Percentiles rank a stretch among this genome's conserved stretches.
phyloP scores from a whole-genome alignment of 2,888 invertebrate species.

The Rhogogaster chlorosoma region DNA sequence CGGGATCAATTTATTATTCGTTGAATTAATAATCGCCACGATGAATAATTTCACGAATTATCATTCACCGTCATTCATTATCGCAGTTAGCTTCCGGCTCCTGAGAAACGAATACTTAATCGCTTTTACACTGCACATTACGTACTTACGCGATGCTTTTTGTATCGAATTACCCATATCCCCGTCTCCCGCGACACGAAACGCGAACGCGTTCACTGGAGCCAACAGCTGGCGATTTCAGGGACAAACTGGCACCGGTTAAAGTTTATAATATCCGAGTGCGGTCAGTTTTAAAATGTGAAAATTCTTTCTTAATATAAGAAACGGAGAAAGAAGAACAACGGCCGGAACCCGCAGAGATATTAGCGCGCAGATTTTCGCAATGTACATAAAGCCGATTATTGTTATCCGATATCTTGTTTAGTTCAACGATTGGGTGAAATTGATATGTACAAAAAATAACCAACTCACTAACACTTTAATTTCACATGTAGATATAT shows the following conservation, averaged over 20 bases:
- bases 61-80: not conserved
- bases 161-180: constrained; percentile 18
- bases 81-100: not conserved
- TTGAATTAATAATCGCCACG: no score
- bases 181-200: not conserved
- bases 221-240: constrained; percentile 18
- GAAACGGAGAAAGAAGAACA: not conserved
- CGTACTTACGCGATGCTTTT: not conserved
- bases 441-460: not conserved
- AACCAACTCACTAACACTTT: not conserved
- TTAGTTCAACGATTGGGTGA: not conserved
- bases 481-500: not conserved
- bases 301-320: not conserved
- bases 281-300: not conserved
- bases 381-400: not conserved
- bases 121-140: not conserved
- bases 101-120: not conserved
- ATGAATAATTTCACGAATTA: not conserved
- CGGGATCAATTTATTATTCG: no score
- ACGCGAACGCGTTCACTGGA: not conserved
- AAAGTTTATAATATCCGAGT: not conserved
- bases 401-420: not conserved
- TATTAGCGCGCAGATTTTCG: not conserved
- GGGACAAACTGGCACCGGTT: not conserved
- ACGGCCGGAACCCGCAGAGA: not conserved